Base-by-base conservation (phyloP, 2,797 vertebrate species). In the Urophycis tenuis region DNA sequence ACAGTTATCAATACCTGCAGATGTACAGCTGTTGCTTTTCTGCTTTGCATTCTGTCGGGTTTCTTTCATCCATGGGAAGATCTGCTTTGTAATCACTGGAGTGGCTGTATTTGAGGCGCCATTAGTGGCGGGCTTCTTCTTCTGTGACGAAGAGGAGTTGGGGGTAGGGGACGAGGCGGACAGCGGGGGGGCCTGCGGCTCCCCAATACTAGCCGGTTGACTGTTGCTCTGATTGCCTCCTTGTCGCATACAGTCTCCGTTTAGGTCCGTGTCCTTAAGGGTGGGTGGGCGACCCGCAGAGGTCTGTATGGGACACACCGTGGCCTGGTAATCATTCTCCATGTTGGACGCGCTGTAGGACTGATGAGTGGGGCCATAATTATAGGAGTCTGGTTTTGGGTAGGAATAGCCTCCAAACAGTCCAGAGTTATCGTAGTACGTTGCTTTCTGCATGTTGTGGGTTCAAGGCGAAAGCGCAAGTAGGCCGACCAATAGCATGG, bases 41-140 rank as follows among this genome's bases (percentile, higher is more conserved):
- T 98, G 97, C 87, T 99, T 99, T 31, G 96, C 90, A 88, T 98
- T 99, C 90, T 97, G 96, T 69, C 97, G 93, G 72, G 93, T 96
- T 91, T 99, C 97, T 88, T 99, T 99, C 97, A 99, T 99, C 97
- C 97, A 99, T 45, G 97, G 97, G 86, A 99, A 99, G 83, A 99
- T 99, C 87, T 99, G 97, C 90, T 99, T 99, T 72, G 95, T 95
- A 86, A 98, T 94, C 77, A 94, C 95, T 39, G 95, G 89, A 32
- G 93, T 94, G 86, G 94, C 86, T 25, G 92, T 88, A 45, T 85
- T 91, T 33, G 94, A 91, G 5, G 94, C 92, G 76, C 93, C 90
- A 87, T 89, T 92, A 77, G 94, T 89, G 0, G 95, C 94, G 12
- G 93, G 87, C 64, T 91, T 92, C 92, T 99, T 99, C 92, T 98